These are phyloP conservation scores for Torymus texanus DNA, from an alignment of 2,888 invertebrate genomes.

Conservation along the genomic window DNA sequence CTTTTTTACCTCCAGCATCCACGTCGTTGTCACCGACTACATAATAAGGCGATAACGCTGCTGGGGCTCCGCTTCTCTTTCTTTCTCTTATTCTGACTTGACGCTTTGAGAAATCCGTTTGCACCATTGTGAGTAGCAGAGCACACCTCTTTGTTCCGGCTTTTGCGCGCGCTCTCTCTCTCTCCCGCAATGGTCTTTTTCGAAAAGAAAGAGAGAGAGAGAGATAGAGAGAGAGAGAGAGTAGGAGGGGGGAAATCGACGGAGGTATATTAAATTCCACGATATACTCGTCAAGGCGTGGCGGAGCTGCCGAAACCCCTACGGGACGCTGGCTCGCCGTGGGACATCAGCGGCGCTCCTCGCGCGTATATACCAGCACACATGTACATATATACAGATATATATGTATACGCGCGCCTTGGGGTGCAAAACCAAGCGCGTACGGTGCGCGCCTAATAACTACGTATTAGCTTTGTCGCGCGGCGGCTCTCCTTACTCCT, in stretches of 20 bases:
- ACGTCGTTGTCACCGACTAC: constrained; percentile 15
- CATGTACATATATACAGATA: no score
- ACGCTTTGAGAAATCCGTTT: constrained; percentile 46
- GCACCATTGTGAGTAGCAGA: constrained; percentile 31
- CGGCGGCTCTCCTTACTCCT: constrained; percentile 8
- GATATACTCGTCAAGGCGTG: constrained; percentile 71
- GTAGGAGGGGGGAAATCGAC: not conserved
- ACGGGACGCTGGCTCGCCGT: constrained; percentile 63
- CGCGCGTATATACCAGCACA: constrained; percentile 38
- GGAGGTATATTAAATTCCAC: constrained; percentile 69
- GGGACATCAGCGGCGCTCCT: constrained; percentile 58
- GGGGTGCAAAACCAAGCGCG: constrained; percentile 66
- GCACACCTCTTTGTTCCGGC: constrained; percentile 28
- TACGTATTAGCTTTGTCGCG: constrained; percentile 71
- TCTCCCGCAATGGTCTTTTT: not conserved
- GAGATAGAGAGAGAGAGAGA: not conserved
- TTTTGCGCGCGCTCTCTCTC: not conserved
- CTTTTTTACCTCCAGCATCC: constrained; percentile 2
- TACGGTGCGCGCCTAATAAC: constrained; percentile 67
- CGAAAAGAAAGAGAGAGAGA: not conserved
- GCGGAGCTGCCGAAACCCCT: constrained; percentile 63
- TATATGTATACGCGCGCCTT: constrained; percentile 59
- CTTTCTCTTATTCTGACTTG: constrained; percentile 15
- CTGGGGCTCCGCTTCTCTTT: constrained; percentile 19
- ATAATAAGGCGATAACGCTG: constrained; percentile 55